Evolutionary conservation across 2,113 vertebrate species (phyloP).

Genomic region (Stomatorhinus ivindoensis): DNA sequence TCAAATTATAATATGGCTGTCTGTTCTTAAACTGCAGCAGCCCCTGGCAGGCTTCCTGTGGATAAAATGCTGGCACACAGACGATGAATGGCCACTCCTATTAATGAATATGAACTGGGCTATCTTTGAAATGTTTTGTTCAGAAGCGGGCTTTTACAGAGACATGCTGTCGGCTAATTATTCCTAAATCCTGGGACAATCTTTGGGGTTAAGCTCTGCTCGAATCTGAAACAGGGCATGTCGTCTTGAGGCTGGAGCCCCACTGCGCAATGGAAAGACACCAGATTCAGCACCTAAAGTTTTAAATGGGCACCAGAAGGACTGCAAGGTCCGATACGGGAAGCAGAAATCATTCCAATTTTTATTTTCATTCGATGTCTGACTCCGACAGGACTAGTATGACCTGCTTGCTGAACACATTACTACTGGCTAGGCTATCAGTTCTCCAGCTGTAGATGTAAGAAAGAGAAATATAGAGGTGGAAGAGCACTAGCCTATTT

Average conservation of each 20-base stretch:
- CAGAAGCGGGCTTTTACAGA: neutral
- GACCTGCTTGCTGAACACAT: neutral
- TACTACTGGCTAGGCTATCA: neutral
- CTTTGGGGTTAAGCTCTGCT: neutral
- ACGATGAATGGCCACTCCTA: neutral
- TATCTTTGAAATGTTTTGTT: neutral
- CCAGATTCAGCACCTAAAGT: neutral
- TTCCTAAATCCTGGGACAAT: neutral
- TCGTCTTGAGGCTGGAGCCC: neutral
- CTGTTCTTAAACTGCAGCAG: neutral
- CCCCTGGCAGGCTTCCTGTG: neutral
- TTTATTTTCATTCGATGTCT: neutral
- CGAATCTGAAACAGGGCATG: neutral
- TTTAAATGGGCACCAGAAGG: neutral
- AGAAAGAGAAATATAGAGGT: neutral
- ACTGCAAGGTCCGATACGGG: neutral
- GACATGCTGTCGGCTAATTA: neutral
- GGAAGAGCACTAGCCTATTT: neutral
- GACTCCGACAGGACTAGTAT: neutral
- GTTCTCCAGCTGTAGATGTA: neutral
- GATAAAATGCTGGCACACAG: neutral
- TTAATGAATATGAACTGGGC: neutral
- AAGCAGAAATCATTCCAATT: neutral
- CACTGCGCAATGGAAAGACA: neutral
- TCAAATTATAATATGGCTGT: neutral